A percentile compares a stretch with the other conserved stretches of the same genome.
These are phyloP conservation scores for Odontomyia ornata DNA, from an alignment of 2,888 invertebrate genomes.

Conservation along the genomic window DNA sequence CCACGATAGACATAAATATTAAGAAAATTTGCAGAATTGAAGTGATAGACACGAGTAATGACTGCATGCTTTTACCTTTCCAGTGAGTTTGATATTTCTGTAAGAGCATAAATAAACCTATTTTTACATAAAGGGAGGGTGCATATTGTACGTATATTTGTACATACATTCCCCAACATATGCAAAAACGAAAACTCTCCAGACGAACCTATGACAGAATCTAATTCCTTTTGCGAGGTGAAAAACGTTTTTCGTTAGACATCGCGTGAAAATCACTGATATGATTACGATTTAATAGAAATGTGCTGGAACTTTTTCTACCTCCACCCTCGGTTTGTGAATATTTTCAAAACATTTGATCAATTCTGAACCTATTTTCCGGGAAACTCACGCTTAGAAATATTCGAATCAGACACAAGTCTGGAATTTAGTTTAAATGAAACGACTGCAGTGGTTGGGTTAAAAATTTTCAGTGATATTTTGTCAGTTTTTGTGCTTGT, in stretches of 20 bases:
- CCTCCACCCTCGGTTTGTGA: not conserved
- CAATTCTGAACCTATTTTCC: constrained; percentile 18
- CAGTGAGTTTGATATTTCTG: not conserved
- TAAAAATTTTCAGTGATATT: not conserved
- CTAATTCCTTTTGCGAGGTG: constrained; percentile 6
- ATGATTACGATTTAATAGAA: constrained; percentile 21
- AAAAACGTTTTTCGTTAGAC: constrained; percentile 16
- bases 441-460: not conserved
- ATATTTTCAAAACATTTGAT: constrained; percentile 40
- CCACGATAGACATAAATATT: constrained; percentile 1
- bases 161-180: constrained; percentile 1
- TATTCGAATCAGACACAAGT: constrained; percentile 11
- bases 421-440: constrained; percentile 31
- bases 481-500: not conserved
- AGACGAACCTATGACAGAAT: not conserved
- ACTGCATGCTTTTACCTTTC: not conserved
- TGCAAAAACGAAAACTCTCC: not conserved
- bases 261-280: constrained; percentile 43
- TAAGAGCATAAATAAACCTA: too few species aligned
- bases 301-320: not conserved
- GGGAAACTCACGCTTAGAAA: not conserved
- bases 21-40: not conserved
- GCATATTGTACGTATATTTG: not conserved
- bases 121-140: not conserved
- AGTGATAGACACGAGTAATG: not conserved